Base-by-base conservation (phyloP, 2,888 invertebrate genomes). In the Pomacea canaliculata region DNA sequence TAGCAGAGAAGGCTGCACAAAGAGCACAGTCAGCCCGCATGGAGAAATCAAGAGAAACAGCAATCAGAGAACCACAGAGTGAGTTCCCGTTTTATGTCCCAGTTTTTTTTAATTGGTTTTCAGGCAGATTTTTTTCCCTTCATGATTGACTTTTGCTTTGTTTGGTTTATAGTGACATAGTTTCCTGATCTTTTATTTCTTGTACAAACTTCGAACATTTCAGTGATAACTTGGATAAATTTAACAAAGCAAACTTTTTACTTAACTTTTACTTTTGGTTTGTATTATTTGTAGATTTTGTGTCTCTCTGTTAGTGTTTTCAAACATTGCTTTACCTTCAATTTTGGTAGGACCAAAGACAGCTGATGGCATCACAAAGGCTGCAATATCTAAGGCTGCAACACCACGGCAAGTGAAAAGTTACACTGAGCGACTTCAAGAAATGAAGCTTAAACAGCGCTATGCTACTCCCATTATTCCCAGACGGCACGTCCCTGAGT, bases 381-480 rank as follows among this genome's bases (percentile, higher is more conserved):
- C 81, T 76, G 51, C 70, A 23, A 37, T 80, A 75, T 69, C 78
- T 76, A 7, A 75, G 75, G 59, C 66, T 23, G 60, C 68, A 37
- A 73, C 70, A 0, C 86, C 86, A 51, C 73, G 88, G 18, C 76
- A 82, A 13, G 85, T 89, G 49, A 89, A 89, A 80, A 88, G 87
- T 0, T 89, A 89, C 80, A 80, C 88, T 63, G 88, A 89, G 74
- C 81, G 89, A 48, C 81, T 89, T 63, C 86, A 87, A 73, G 89
- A 89, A 72, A 87, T 89, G 88, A 88, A 85, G 73, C 81, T 85
- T 0, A 81, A 81, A 60, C 83, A 76, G 70, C 71, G 71, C 37
- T 85, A 82, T 67, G 82, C 82, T 23, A 85, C 85, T 1, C 86
- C 86, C 19, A 83, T 85, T 59, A 83, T 86, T 16, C 85, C 87